These are phyloP conservation scores for Pachyseris speciosa DNA, from an alignment of 64 coral and sea anemone genomes.

Conservation along the genomic window DNA sequence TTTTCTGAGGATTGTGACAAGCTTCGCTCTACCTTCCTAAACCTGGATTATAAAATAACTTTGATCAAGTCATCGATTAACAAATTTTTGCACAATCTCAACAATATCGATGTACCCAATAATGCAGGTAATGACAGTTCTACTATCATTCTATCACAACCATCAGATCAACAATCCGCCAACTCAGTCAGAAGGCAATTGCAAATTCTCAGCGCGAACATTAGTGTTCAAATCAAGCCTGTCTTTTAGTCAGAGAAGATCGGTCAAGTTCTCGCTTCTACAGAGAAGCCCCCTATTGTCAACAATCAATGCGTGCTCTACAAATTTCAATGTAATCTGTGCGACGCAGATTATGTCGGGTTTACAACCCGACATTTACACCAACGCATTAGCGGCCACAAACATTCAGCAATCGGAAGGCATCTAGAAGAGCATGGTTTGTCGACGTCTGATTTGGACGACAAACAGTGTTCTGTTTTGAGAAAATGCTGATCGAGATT, in stretches of 20 bases:
- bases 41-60: not conserved
- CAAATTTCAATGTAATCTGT: not conserved
- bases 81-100: not conserved
- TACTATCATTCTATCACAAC: not conserved
- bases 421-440: not conserved
- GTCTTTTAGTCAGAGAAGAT: not conserved
- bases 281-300: not conserved
- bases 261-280: not conserved
- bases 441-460: not conserved
- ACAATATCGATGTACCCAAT: not conserved
- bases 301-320: constrained; percentile 13
- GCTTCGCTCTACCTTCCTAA: not conserved
- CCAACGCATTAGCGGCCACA: not conserved
- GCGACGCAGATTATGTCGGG: not conserved
- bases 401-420: not conserved
- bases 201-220: not conserved
- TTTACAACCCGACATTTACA: not conserved
- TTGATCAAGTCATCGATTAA: constrained; percentile 11
- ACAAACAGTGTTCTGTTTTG: not conserved
- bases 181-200: not conserved
- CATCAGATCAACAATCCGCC: not conserved
- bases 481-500: not conserved
- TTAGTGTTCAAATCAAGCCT: not conserved
- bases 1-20: constrained; percentile 22
- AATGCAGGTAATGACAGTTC: not conserved